A percentile compares a stretch with the other conserved stretches of the same genome.
Evolutionary conservation across 2,797 vertebrate species (phyloP).

Genomic region (Nothura maculosa): DNA sequence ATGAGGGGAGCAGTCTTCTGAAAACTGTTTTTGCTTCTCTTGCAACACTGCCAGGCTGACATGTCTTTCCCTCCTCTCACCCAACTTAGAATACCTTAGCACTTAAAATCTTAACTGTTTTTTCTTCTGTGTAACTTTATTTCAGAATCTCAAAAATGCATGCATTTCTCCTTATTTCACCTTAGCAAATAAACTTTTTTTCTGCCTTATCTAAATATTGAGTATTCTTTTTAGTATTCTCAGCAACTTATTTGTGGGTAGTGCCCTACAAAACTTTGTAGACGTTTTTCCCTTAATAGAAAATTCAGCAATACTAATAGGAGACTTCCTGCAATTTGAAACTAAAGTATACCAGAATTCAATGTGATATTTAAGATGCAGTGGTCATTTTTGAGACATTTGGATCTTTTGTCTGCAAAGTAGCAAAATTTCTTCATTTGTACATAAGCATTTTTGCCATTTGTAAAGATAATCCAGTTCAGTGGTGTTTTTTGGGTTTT

Average conservation of each 20-base stretch:
- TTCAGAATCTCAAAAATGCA: neutral
- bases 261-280: neutral
- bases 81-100: neutral
- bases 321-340: neutral
- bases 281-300: neutral
- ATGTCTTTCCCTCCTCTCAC: accelerated
- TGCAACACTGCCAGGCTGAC: neutral
- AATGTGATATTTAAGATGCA: neutral
- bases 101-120: neutral
- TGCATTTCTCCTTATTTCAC: neutral
- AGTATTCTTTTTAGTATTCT: neutral
- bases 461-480: neutral
- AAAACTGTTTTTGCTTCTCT: neutral
- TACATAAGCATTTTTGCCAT: neutral
- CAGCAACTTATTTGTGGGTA: neutral
- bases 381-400: neutral
- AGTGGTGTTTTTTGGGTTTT: neutral
- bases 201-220: neutral
- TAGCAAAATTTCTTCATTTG: neutral
- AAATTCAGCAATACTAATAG: neutral
- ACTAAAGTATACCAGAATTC: neutral
- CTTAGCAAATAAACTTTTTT: neutral
- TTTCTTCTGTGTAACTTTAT: neutral
- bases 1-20: neutral
- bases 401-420: neutral